Conservation (phyloP, 2,113 vertebrate genomes). For the Thamnophis sirtalis region DNA sequence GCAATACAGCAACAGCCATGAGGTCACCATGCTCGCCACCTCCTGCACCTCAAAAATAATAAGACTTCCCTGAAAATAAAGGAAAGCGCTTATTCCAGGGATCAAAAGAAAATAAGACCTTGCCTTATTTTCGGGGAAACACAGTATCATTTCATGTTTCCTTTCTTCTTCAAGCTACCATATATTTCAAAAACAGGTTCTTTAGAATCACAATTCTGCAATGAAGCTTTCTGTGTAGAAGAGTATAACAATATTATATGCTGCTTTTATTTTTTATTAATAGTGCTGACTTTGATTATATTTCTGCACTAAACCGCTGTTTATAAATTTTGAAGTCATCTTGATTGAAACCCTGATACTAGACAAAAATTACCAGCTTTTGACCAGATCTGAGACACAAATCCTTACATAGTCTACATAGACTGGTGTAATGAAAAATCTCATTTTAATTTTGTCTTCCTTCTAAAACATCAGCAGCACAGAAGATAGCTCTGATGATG, state of each 20-base stretch:
- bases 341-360: background rate
- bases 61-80: too few relatives aligned
- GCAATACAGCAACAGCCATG: too few relatives aligned
- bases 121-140: too few relatives aligned
- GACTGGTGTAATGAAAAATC: background rate
- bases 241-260: background rate
- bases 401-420: background rate
- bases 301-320: background rate
- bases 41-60: too few relatives aligned
- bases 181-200: background rate
- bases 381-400: background rate
- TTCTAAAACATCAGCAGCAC: background rate
- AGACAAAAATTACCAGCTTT: background rate
- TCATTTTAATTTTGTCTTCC: background rate
- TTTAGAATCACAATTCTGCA: background rate
- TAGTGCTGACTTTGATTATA: background rate
- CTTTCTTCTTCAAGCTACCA: background rate
- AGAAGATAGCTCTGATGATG: background rate
- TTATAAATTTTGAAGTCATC: background rate
- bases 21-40: too few relatives aligned
- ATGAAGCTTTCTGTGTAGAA: background rate
- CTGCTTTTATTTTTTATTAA: background rate
- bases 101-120: too few relatives aligned
- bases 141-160: too few relatives aligned
- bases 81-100: too few relatives aligned